These are phyloP conservation scores for Mycalesis mineus DNA, from an alignment of 2,888 invertebrate species.

Conservation along the genomic window DNA sequence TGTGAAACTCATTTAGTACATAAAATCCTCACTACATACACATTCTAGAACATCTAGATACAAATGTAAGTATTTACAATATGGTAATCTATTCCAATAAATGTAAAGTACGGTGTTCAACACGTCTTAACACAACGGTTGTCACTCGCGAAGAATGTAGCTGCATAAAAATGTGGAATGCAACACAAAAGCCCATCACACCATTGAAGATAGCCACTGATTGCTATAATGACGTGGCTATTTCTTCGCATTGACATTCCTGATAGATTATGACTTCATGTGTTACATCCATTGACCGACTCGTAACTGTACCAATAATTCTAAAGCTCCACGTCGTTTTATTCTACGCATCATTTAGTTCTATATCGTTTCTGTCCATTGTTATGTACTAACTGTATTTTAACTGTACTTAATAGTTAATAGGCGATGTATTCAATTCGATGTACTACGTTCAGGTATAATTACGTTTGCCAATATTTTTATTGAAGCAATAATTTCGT, in stretches of 20 bases:
- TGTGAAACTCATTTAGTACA: too few relatives aligned
- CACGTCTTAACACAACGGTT: conserved; percentile 27
- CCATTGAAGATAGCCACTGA: conserved; percentile 31
- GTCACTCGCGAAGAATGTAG: conserved; percentile 32
- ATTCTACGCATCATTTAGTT: conserved; percentile 17
- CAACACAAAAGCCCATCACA: conserved; percentile 29
- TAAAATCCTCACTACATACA: too few relatives aligned
- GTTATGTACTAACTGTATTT: background rate
- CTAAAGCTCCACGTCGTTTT: conserved; percentile 12
- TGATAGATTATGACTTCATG: conserved; percentile 32
- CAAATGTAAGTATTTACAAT: background rate
- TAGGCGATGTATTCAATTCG: background rate
- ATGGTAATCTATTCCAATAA: background rate
- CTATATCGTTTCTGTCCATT: conserved; percentile 2
- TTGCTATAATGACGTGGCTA: conserved; percentile 37
- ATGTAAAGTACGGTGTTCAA: conserved; percentile 15
- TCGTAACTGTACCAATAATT: conserved; percentile 28
- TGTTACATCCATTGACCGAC: conserved; percentile 29
- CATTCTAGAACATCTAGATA: too few relatives aligned
- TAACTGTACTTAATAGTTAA: background rate
- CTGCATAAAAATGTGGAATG: conserved; percentile 36
- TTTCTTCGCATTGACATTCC: conserved; percentile 34
- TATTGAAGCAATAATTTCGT: too few relatives aligned
- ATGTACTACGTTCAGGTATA: background rate
- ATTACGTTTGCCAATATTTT: background rate